A percentile compares a stretch with the other conserved stretches of the same genome.
phyloP scores from a whole-genome alignment of 2,888 invertebrate genomes.

The Zonitis immaculata region DNA sequence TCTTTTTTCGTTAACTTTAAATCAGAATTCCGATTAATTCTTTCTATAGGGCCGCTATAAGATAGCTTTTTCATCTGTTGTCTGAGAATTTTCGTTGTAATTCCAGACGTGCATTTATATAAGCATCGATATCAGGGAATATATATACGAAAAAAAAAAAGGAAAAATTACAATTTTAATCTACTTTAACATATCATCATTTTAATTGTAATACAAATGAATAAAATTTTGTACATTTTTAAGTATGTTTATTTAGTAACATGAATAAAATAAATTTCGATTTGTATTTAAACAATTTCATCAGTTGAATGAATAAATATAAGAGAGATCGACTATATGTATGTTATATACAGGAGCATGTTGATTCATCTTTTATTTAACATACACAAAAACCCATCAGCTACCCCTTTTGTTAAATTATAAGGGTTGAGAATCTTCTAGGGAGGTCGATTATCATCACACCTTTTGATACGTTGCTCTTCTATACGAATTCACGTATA shows the following conservation, averaged over 20 bases:
- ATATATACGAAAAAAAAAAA: neutral
- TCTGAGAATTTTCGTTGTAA: slow-evolving; percentile 18
- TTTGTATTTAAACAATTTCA: slow-evolving; percentile 27
- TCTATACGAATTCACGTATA: too few relatives aligned
- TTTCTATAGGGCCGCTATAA: neutral
- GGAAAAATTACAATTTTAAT: neutral
- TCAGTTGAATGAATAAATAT: slow-evolving; percentile 29
- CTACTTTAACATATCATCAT: neutral
- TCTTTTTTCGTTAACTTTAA: neutral
- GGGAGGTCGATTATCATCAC: slow-evolving; percentile 43
- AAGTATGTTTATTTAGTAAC: slow-evolving; percentile 13
- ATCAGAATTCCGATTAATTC: slow-evolving; percentile 1
- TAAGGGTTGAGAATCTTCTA: slow-evolving; percentile 36
- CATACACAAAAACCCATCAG: slow-evolving; percentile 30
- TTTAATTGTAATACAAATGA: slow-evolving; percentile 1
- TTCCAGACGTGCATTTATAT: slow-evolving; percentile 7
- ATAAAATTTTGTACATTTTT: slow-evolving; percentile 1
- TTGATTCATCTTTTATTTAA: slow-evolving; percentile 23
- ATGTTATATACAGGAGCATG: slow-evolving; percentile 23
- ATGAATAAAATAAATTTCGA: slow-evolving; percentile 7
- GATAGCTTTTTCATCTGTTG: slow-evolving; percentile 5
- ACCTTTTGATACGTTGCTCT: slow-evolving; percentile 38
- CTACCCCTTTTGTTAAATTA: slow-evolving; percentile 35
- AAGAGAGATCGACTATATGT: slow-evolving; percentile 8
- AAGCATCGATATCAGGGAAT: neutral